Conservation (phyloP, 2,888 invertebrate species). For the Phyllotreta striolata region DNA sequence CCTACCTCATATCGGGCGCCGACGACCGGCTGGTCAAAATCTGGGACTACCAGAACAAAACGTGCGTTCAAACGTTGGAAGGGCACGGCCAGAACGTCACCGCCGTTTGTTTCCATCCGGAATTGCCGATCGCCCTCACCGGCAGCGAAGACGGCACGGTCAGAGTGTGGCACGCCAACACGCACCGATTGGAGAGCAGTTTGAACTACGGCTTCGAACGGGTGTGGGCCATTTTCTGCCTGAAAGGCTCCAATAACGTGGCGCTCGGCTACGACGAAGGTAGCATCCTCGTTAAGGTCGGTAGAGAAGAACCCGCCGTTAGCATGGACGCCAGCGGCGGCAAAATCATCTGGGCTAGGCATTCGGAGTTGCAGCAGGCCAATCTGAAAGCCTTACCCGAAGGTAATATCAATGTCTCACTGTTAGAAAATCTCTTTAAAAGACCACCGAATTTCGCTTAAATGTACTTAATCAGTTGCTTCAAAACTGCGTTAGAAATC, state of each 20-base stretch:
- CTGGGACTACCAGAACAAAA: conserved; percentile 99
- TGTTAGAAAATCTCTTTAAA: too few relatives aligned
- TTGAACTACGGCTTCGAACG: conserved; percentile 98
- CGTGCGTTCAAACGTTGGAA: conserved; percentile 97
- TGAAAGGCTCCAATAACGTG: conserved; percentile 95
- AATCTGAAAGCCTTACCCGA: conserved; percentile 87
- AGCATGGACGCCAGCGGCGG: conserved; percentile 99
- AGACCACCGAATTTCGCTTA: too few relatives aligned
- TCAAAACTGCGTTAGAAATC: too few relatives aligned
- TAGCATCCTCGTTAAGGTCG: conserved; percentile 89
- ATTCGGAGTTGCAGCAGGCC: conserved; percentile 97
- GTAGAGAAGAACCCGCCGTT: conserved; percentile 97
- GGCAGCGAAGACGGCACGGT: conserved; percentile 99
- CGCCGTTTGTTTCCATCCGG: conserved; percentile 97
- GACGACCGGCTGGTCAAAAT: conserved; percentile 98
- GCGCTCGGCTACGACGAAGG: conserved; percentile 96
- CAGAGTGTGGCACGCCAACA: conserved; percentile 98
- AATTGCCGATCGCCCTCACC: conserved; percentile 90
- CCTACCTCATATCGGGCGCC: conserved; percentile 97
- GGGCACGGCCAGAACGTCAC: conserved; percentile 97
- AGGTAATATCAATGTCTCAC: conserved; percentile 59
- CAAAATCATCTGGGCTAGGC: conserved; percentile 98
- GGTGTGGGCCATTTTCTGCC: conserved; percentile 95
- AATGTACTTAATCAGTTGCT: too few relatives aligned
- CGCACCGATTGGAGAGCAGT: conserved; percentile 94